Evolutionary conservation across 1,140 invertebrate genomes (phyloP), one percentile per base, ranked within the genome.

Genomic region (Spodoptera litura): DNA sequence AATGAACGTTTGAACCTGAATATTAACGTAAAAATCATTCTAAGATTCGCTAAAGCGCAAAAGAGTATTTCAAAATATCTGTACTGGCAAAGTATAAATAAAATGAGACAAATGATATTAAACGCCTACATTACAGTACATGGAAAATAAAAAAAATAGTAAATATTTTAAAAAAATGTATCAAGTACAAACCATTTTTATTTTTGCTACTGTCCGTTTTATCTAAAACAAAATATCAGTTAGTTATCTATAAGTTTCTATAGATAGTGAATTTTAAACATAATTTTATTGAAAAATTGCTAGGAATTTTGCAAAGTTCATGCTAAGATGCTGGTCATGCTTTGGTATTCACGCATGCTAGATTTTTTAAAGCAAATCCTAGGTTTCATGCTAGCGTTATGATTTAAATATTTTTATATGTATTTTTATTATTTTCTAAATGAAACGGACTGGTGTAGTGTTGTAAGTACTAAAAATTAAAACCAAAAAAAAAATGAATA

Each of bases 201-300:
- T 70, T 70, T 70, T 70, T 70, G 66, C 66, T 70, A 70, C 66
- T 53, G 66, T 70, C 66, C 66, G 49, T 70, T 49, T 70, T 70
- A 70, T 70, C 66, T 70, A 70, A 70, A 70, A 70, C 66, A 70
- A 70, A 70, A 70, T 70, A 70, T 70, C 66, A 53, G 49, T 31
- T 66, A 66, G 62, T 66, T 49, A 66, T 49, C 62, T 66, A 66
- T 66, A 52, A n/a, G 20, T 52, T 52, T 52, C 66, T 70, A 68
- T 68, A 31, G 20, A 52, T 15, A 68, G 3, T 68, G 27, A 25
- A 25, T 68, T 25, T 13, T 68, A 52, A 68, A 68, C 13, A 68
- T 68, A 9, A 4, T 51, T 51, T 12, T 35, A 51, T 27, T 20
- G 20, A 20, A 35, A 66, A 51, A 49, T 66, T 5, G 1, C 62